Base-by-base conservation (phyloP, 1,140 invertebrate genomes). In the Hycleus cichorii region DNA sequence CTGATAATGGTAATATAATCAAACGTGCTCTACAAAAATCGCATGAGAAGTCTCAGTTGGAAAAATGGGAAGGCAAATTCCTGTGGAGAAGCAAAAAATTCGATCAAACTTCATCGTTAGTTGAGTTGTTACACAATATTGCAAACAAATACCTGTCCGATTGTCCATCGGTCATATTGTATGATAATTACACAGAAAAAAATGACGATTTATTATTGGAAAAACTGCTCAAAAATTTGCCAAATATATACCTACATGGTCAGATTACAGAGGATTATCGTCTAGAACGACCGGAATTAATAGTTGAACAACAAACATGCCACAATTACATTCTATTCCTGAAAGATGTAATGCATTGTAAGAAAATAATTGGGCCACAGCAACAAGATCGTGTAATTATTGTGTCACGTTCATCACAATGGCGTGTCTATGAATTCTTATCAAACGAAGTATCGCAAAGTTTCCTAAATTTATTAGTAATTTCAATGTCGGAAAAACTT, bases 401-500 rank as follows among this genome's bases (percentile, higher is more conserved):
- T 0, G 74, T 88, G 0, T 76, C 85, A 0, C 75, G 78, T 57
- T 85, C 85, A 6, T 80, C 84, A 0, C 81, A 85, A 66, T 88
- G 84, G 84, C 79, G 81, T n/a, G 77, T 88, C 0, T 78, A 82
- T 43, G 83, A 87, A 64, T 88, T 84, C 72, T 64, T 88, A 10
- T 73, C 76, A 8, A 80, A 78, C 26, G 75, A 80, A 45, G n/a
- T 72, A 2, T 82, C 85, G 0, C 79, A 80, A 63, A 77, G 74
- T 65, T 83, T 87, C 68, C 74, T 81, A 0, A 85, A 88, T 77
- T 72, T 88, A 25, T 70, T 88, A 26, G 76, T 88, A 3, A 77
- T 88, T 43, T 78, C 81, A 79, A 69, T 71, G 50, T 72, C 70
- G 6, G 67, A 68, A 45, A 67, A 70, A 64, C 47, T 65, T 64